phyloP scores from a whole-genome alignment of 1,140 invertebrate species.

The roundworm (Caenorhabditis elegans) region DNA sequence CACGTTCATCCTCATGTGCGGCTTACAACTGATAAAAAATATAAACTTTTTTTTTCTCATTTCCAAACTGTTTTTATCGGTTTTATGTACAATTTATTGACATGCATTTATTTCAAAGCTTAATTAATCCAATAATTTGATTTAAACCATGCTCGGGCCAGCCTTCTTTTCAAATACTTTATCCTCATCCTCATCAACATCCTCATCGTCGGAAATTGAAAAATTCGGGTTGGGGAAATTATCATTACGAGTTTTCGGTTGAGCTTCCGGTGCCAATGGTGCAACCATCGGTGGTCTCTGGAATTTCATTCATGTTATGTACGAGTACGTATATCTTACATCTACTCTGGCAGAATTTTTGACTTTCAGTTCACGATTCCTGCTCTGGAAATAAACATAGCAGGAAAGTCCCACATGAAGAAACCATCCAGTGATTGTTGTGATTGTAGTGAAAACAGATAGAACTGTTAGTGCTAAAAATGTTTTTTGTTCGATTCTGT shows the following conservation, averaged over 20 bases:
- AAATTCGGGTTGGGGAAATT: constrained; percentile 36
- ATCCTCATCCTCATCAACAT: constrained; percentile 17
- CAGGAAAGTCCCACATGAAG: constrained; percentile 1
- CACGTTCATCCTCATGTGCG: no score
- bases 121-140: neutral
- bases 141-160: neutral
- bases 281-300: constrained; percentile 19
- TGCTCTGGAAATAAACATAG: constrained; percentile 21
- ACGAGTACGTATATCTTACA: neutral
- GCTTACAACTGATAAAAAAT: no score
- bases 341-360: neutral
- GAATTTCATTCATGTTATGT: neutral
- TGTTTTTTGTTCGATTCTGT: neutral
- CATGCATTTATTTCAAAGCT: no score
- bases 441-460: neutral
- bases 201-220: constrained; percentile 33
- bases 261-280: neutral
- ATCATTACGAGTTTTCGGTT: neutral
- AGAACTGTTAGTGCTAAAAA: neutral
- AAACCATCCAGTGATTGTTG: constrained; percentile 27
- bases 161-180: constrained; percentile 16
- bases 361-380: neutral
- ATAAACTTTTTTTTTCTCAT: no score
- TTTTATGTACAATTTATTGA: no score
- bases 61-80: no score